Conservation (phyloP, 2,113 vertebrate genomes). For the Argyrosomus japonicus region DNA sequence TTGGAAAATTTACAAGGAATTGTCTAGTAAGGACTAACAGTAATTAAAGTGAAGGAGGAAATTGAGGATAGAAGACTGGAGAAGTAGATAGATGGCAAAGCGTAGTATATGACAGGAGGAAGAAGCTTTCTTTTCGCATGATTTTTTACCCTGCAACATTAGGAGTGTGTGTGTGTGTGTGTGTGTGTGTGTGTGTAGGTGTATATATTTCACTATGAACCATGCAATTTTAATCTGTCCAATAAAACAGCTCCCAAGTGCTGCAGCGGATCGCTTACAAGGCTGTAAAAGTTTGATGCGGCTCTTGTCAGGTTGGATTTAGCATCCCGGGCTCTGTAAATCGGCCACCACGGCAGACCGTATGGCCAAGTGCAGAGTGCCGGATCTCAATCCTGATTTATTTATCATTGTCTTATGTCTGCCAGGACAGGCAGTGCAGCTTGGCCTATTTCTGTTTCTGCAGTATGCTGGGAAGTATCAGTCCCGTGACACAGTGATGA, state of each 20-base stretch:
- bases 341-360: constrained; percentile 16
- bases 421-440: constrained; percentile 5
- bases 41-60: constrained; percentile 44
- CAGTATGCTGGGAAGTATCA: background rate
- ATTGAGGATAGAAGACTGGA: background rate
- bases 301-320: constrained; percentile 72
- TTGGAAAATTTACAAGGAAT: constrained; percentile 51
- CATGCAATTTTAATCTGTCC: constrained; percentile 73
- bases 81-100: background rate
- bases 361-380: constrained; percentile 26
- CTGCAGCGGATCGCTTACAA: constrained; percentile 68
- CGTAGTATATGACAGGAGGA: background rate
- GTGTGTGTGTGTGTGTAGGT: constrained; percentile 10
- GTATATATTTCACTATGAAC: constrained; percentile 58
- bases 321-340: constrained; percentile 43
- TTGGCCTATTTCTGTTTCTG: constrained; percentile 13
- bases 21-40: constrained; percentile 6
- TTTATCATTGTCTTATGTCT: constrained; percentile 52
- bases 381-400: constrained; percentile 56
- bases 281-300: constrained; percentile 70
- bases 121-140: background rate
- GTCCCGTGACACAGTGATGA: background rate
- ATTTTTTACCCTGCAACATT: constrained; percentile 16
- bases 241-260: constrained; percentile 62
- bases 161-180: background rate